Conservation (phyloP, 2,113 vertebrate genomes). For the Dromiciops gliroides region DNA sequence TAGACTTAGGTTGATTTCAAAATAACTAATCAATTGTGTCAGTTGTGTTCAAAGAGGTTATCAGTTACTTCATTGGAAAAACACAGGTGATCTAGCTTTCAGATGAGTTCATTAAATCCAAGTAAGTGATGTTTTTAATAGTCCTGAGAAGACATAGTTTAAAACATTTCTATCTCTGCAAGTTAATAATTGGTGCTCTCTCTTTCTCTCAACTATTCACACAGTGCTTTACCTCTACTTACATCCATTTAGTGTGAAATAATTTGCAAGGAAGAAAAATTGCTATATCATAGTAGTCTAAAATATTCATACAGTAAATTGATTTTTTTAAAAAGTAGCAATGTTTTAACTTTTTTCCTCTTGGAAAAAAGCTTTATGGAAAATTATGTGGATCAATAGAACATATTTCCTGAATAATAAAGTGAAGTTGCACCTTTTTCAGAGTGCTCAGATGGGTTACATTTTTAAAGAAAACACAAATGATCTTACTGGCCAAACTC, state of each 20-base stretch:
- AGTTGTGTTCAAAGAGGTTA: not conserved
- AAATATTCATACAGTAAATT: constrained; percentile 40
- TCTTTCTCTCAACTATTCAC: not conserved
- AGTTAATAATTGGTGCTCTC: not conserved
- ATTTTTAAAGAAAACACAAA: constrained; percentile 37
- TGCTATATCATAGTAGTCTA: not conserved
- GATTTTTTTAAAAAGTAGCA: constrained; percentile 24
- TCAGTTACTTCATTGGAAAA: constrained; percentile 8
- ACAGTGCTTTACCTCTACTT: not conserved
- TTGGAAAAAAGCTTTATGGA: constrained; percentile 15
- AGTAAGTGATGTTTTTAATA: not conserved
- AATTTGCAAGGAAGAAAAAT: constrained; percentile 33
- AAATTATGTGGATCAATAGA: not conserved
- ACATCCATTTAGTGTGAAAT: constrained; percentile 1
- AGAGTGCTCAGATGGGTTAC: constrained; percentile 7
- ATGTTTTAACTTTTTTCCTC: not conserved
- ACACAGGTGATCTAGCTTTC: not conserved
- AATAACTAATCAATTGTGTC: not conserved
- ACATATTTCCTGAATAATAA: constrained; percentile 50
- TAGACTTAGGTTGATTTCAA: not conserved
- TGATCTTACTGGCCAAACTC: constrained; percentile 7
- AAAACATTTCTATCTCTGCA: not conserved
- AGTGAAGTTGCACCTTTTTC: constrained; percentile 36
- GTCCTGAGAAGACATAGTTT: not conserved
- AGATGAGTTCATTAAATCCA: not conserved